Evolutionary conservation across 2,888 invertebrate species (phyloP).

Genomic region (Penaeus monodon): DNA sequence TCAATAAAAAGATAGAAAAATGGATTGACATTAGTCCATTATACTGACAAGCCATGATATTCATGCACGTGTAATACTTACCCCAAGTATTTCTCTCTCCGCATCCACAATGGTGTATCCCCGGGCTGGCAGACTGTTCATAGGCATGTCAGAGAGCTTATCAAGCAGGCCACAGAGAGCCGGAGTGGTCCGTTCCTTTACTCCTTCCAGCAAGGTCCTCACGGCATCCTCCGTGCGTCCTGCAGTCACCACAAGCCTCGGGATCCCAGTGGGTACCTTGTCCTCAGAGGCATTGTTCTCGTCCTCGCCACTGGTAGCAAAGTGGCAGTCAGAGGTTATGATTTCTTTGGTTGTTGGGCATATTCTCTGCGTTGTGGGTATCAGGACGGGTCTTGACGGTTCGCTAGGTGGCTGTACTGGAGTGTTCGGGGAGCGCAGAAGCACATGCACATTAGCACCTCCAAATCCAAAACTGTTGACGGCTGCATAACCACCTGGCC

Average conservation of each 20-base stretch:
- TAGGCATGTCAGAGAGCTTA: constrained; percentile 70
- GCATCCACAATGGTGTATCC: constrained; percentile 84
- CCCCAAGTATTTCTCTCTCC: constrained; percentile 67
- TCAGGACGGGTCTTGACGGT: constrained; percentile 22
- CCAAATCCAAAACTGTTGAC: constrained; percentile 99
- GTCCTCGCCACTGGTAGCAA: background rate
- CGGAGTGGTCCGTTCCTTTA: constrained; percentile 24
- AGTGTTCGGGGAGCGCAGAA: constrained; percentile 76
- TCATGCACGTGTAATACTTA: background rate
- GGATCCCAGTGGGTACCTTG: constrained; percentile 72
- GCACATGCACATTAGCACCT: constrained; percentile 93
- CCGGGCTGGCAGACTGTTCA: constrained; percentile 83
- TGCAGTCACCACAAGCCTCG: constrained; percentile 82
- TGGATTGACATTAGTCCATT: too few species aligned
- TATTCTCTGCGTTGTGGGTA: constrained; percentile 46
- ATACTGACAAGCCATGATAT: background rate
- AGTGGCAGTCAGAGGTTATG: background rate
- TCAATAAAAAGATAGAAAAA: too few species aligned
- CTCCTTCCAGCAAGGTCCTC: constrained; percentile 75
- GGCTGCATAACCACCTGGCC: constrained; percentile 92
- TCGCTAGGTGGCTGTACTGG: background rate
- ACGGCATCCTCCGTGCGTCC: constrained; percentile 89
- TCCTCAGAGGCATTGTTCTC: background rate
- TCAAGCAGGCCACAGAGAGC: constrained; percentile 44
- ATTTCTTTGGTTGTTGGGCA: constrained; percentile 18